These are phyloP conservation scores for Yponomeuta sedellus DNA, from an alignment of 2,888 invertebrate species.

Conservation along the genomic window DNA sequence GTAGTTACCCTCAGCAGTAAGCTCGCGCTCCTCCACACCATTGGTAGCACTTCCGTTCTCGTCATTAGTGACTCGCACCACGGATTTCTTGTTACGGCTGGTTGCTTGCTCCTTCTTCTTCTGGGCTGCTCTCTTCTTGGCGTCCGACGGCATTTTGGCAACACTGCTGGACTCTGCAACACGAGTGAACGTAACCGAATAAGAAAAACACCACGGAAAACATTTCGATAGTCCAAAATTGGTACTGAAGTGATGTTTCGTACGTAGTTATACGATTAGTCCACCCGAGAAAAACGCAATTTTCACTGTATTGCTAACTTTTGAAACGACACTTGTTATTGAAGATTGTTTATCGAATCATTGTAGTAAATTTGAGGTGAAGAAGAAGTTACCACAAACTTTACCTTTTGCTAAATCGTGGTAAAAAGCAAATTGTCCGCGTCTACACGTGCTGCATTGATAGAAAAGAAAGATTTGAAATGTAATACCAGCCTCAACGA, in stretches of 20 bases:
- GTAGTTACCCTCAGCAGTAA: constrained; percentile 82
- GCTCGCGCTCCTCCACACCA: constrained; percentile 72
- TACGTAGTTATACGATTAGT: not conserved
- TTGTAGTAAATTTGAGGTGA: constrained; percentile 2
- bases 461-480: constrained; percentile 48
- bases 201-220: not conserved
- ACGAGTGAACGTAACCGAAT: not conserved
- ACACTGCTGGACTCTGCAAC: constrained; percentile 11
- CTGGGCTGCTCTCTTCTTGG: constrained; percentile 98
- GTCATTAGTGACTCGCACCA: constrained; percentile 69
- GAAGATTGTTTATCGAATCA: constrained; percentile 1
- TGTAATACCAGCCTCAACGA: constrained; percentile 18
- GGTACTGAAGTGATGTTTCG: not conserved
- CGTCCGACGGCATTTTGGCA: constrained; percentile 94
- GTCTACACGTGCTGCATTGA: constrained; percentile 70
- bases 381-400: constrained; percentile 16
- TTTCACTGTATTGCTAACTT: not conserved
- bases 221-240: not conserved
- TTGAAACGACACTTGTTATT: not conserved
- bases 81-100: constrained; percentile 78
- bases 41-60: constrained; percentile 72
- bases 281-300: not conserved
- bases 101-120: constrained; percentile 97
- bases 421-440: constrained; percentile 56
- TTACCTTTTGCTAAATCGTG: constrained; percentile 46